Base-by-base conservation (phyloP, 2,113 vertebrate genomes). In the Mesocricetus auratus region DNA sequence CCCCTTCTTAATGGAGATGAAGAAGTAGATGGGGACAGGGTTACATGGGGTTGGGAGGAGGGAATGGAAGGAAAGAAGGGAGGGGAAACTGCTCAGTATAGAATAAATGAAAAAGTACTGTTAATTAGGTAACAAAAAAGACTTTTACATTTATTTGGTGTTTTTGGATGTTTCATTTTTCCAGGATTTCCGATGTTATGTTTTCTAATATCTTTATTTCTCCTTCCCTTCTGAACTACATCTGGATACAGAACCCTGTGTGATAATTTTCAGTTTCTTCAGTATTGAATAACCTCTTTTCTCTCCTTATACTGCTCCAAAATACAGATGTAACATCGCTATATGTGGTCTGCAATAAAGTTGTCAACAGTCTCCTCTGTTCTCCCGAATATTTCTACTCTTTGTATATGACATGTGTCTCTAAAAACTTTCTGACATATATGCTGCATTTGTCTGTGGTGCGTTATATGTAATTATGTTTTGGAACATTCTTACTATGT, bases 231-330 rank as follows among this genome's bases (percentile, higher is more conserved):
- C 45, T 86, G 33, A 85, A 56, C 29, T 9, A n/a, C 4, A 56
- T 42, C 13, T 75, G 15, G 4, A 45, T n/a, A 58, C 1, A 56
- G 58, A 85, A 45, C 2, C 29, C 1, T 4, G 3, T 39, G 13
- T 39, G 53, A 58, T 82, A 29, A 29, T 31, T 83, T 64, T 56
- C 21, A 68, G 26, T 75, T 2, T 45, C 15, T n/a, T 36, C 29
- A 45, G 8, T 58, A 77, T 60, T 77, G 29, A 15, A 56, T 83
- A 47, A 9, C 26, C 60, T 22, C 0, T 77, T 5, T 42, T 39
- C 12, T 16, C 5, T 17, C 7, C 7, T 68, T 83, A 7, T 3
- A 11, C 33, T 1, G 9, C 1, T 17, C 64, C n/a, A n/a, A n/a
- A n/a, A n/a, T n/a, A n/a, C n/a, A n/a, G n/a, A n/a, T n/a, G n/a